Conservation (phyloP, 2,888 invertebrate species). For the Branchipolynoe longqiensis region DNA sequence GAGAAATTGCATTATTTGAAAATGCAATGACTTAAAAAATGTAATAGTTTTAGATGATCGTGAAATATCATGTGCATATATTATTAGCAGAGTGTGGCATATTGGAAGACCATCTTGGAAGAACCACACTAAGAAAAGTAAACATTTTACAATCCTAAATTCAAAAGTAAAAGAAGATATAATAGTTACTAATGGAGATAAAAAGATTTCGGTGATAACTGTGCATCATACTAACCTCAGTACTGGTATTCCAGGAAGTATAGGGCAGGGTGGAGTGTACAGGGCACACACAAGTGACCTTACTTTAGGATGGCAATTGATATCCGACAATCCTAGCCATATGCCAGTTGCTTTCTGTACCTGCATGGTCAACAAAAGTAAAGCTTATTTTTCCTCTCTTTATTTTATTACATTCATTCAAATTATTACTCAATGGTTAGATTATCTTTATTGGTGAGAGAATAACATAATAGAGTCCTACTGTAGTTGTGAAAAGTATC, state of each 20-base stretch:
- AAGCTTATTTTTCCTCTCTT: not conserved
- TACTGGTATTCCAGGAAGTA: not conserved
- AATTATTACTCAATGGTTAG: too few relatives aligned
- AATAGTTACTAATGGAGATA: too few relatives aligned
- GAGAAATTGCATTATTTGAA: too few relatives aligned
- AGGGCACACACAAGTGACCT: not conserved
- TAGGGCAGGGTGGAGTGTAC: slow-evolving; percentile 27
- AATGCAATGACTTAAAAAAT: too few relatives aligned
- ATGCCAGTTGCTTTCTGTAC: not conserved
- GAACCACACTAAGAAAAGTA: not conserved
- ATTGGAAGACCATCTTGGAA: not conserved
- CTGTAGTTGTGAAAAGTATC: too few relatives aligned
- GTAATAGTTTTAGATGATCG: too few relatives aligned
- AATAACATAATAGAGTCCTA: too few relatives aligned
- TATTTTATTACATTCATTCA: not conserved
- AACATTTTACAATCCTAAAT: not conserved
- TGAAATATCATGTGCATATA: not conserved
- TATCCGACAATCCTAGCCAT: not conserved
- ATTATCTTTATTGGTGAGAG: too few relatives aligned
- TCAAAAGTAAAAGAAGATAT: not conserved
- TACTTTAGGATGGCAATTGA: slow-evolving; percentile 20
- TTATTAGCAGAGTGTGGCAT: not conserved
- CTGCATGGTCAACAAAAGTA: not conserved
- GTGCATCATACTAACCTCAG: not conserved
- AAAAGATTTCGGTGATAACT: too few relatives aligned